Conservation (phyloP, 2,113 vertebrate species). For the Pagrus major region DNA sequence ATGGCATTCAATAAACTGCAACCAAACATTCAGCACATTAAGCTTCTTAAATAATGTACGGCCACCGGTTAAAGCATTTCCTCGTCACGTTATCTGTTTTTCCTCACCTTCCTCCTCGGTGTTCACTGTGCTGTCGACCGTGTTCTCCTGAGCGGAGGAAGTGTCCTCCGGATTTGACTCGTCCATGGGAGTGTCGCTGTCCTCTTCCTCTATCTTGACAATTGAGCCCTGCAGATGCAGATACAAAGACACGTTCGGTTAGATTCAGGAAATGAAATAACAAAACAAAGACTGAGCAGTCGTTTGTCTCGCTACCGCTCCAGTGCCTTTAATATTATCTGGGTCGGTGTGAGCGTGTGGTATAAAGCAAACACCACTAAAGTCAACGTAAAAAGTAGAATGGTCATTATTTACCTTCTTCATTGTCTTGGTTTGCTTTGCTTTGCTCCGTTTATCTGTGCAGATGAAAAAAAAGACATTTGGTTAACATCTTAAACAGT, state of each 20-base stretch:
- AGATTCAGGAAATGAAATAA: neutral
- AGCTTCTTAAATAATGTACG: neutral
- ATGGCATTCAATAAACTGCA: neutral
- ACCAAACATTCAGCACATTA: too few species aligned
- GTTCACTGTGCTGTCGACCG: slow-evolving; percentile 83
- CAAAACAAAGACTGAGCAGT: neutral
- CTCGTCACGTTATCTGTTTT: too few species aligned
- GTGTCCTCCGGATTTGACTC: slow-evolving; percentile 49
- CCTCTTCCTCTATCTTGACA: slow-evolving; percentile 83
- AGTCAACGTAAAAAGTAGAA: neutral
- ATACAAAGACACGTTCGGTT: neutral
- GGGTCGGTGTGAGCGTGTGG: neutral
- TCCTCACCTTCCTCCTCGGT: slow-evolving; percentile 83
- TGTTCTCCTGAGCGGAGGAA: slow-evolving; percentile 84
- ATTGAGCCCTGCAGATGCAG: slow-evolving; percentile 40
- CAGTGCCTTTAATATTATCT: neutral
- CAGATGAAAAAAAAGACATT: slow-evolving; percentile 15
- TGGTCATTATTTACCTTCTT: slow-evolving; percentile 85
- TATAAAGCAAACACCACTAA: neutral
- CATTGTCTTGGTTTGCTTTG: slow-evolving; percentile 82
- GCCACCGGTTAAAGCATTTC: neutral
- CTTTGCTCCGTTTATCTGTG: slow-evolving; percentile 89
- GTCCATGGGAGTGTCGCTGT: slow-evolving; percentile 69
- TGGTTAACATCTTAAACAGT: neutral
- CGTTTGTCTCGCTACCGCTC: neutral